These are phyloP conservation scores for Diarsia brunnea DNA, from an alignment of 2,888 invertebrate species.

Conservation along the genomic window DNA sequence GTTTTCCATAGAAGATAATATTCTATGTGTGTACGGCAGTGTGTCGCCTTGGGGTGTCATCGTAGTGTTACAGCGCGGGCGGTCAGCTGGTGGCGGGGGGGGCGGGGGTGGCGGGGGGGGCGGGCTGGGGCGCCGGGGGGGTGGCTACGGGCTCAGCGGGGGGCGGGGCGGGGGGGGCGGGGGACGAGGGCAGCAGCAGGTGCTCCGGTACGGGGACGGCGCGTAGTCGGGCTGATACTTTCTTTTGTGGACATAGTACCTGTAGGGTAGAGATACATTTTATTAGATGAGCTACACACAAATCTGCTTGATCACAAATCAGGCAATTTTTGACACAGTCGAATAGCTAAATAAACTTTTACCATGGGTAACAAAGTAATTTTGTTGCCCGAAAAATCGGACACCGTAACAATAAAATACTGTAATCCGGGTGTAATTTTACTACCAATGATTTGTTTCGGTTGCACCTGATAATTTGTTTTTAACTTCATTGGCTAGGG, in stretches of 20 bases:
- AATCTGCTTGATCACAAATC: not conserved
- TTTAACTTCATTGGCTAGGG: too few species aligned
- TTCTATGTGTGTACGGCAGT: conserved; percentile 14
- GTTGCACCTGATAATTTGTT: too few species aligned
- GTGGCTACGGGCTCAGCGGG: not conserved
- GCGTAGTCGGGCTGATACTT: conserved; percentile 94
- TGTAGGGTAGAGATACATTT: conserved; percentile 49
- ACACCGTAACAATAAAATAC: too few species aligned
- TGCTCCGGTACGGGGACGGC: conserved; percentile 95
- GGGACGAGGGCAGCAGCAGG: conserved; percentile 86
- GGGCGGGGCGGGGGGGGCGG: conserved; percentile 48
- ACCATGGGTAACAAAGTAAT: too few species aligned
- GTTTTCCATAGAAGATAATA: not conserved
- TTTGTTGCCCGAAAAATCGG: not conserved
- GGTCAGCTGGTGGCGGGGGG: conserved; percentile 43
- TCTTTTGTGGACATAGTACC: conserved; percentile 92
- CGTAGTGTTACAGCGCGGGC: conserved; percentile 23
- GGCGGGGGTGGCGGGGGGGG: conserved; percentile 1
- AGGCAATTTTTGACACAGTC: not conserved
- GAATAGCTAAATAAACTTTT: not conserved
- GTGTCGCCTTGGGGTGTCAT: not conserved
- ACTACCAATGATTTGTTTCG: too few species aligned
- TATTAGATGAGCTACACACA: not conserved
- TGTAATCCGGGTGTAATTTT: too few species aligned
- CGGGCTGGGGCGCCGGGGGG: conserved; percentile 11